Base-by-base conservation (phyloP, 2,113 vertebrate species). In the Bufo bufo region DNA sequence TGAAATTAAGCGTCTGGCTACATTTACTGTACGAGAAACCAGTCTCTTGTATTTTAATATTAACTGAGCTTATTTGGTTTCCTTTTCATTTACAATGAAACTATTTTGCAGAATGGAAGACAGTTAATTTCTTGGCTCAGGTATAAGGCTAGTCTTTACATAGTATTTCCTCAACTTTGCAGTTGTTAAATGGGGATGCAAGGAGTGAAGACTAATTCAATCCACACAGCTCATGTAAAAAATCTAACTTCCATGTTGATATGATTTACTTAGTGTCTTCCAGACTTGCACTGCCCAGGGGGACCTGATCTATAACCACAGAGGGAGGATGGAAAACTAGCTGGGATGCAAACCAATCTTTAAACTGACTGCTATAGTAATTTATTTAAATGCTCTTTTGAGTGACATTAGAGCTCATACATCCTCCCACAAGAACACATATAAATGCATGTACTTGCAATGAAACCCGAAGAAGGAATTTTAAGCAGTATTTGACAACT, bases 351-450 rank as follows among this genome's bases (percentile, higher is more conserved):
- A 89, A 84, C 82, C 82, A 83, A 89, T 84, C 87, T 84, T 84
- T 16, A 84, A 89, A 89, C 87, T 58, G 72, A 89, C 87, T 89
- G 87, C 87, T 78, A 89, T 89, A 89, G 87, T 89, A 89, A 89
- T 89, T 89, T 84, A 78, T 89, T 89, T 89, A 84, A 89, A 89
- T 89, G 75, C 72, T 61, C 87, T 89, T 89, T 81, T 84, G 87
- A 89, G 87, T 84, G 87, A 89, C 82, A 89, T 89, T 84, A 84
- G 81, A 89, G 84, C 56, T 89, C 50, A 78, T 63, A 89, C 87
- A 89, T 89, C 87, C 87, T 89, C 87, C 87, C 87, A 77, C 52
- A 78, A 78, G 87, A 89, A 66, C 82, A 77, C 82, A 89, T 84
- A 84, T 84, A 89, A 89, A 89, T 12, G 54, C 33, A 71, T 66